Evolutionary conservation across 1,140 invertebrate species (phyloP).

Genomic region (Drosophila neocordata): DNA sequence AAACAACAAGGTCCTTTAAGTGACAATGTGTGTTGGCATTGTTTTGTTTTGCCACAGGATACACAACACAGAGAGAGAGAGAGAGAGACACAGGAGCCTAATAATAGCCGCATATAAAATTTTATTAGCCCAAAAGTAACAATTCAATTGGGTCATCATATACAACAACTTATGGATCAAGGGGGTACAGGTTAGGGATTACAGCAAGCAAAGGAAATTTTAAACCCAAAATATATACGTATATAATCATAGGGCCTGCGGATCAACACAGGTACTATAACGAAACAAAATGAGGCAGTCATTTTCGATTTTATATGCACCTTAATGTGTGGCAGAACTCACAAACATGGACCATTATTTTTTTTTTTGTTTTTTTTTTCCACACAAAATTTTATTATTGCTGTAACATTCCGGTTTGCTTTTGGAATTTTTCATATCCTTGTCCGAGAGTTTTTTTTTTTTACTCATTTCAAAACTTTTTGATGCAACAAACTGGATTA

Average conservation of each 20-base stretch:
- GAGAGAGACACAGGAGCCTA: constrained; percentile 54
- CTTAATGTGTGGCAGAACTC: background rate
- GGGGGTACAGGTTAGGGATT: constrained; percentile 6
- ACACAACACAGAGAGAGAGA: constrained; percentile 24
- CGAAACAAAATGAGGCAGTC: background rate
- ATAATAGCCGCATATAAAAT: constrained; percentile 78
- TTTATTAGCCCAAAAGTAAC: constrained; percentile 74
- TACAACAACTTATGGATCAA: constrained; percentile 41
- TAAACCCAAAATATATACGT: background rate
- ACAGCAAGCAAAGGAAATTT: background rate
- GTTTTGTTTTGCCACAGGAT: constrained; percentile 9
- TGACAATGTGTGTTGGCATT: constrained; percentile 20
- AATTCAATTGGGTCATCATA: constrained; percentile 80
- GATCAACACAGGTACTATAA: background rate
- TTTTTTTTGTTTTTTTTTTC: background rate
- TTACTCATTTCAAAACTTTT: too few species aligned
- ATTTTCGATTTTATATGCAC: constrained; percentile 9
- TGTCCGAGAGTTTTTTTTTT: too few species aligned
- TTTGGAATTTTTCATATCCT: too few species aligned
- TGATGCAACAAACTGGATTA: too few species aligned
- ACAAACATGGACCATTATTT: background rate
- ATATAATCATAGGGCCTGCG: background rate
- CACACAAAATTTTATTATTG: constrained; percentile 3
- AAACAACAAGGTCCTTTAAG: background rate
- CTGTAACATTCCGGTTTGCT: background rate